Conservation (phyloP, 2,797 vertebrate species). For the Notolabrus celidotus region DNA sequence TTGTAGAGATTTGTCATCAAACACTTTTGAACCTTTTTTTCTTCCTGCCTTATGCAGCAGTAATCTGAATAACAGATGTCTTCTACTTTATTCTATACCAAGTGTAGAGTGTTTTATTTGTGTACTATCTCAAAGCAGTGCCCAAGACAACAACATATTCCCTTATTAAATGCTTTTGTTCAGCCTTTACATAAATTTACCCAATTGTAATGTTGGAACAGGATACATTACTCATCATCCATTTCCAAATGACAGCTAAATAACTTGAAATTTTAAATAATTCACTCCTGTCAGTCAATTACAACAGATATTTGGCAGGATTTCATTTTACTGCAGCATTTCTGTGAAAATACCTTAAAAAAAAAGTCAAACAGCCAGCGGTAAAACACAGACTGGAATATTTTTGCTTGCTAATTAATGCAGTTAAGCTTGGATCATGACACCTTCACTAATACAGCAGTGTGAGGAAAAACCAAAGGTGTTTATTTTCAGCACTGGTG, state of each 20-base stretch:
- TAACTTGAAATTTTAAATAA: constrained; percentile 1
- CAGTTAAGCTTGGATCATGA: constrained; percentile 33
- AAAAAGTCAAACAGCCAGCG: constrained; percentile 7
- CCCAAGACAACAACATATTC: not conserved
- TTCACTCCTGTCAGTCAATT: not conserved
- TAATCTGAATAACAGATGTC: too few species aligned
- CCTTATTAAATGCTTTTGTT: not conserved
- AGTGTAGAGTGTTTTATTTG: not conserved
- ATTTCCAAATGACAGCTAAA: not conserved
- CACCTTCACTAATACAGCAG: constrained; percentile 20
- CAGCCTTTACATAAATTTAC: not conserved
- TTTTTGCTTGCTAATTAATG: constrained; percentile 23
- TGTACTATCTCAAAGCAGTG: not conserved
- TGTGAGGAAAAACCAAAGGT: constrained; percentile 52
- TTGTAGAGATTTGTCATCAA: not conserved
- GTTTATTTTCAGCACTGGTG: constrained; percentile 53
- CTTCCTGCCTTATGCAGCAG: too few species aligned
- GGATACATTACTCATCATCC: not conserved
- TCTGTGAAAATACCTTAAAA: constrained; percentile 9
- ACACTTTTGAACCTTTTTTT: not conserved
- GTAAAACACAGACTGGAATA: constrained; percentile 36
- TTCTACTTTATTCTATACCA: not conserved
- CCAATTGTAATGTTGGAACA: not conserved
- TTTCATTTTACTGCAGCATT: not conserved
- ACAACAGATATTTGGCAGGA: not conserved